A percentile compares a stretch with the other conserved stretches of the same genome.
Conservation (phyloP, 2,797 vertebrate species). For the Mionectes olivaceus region DNA sequence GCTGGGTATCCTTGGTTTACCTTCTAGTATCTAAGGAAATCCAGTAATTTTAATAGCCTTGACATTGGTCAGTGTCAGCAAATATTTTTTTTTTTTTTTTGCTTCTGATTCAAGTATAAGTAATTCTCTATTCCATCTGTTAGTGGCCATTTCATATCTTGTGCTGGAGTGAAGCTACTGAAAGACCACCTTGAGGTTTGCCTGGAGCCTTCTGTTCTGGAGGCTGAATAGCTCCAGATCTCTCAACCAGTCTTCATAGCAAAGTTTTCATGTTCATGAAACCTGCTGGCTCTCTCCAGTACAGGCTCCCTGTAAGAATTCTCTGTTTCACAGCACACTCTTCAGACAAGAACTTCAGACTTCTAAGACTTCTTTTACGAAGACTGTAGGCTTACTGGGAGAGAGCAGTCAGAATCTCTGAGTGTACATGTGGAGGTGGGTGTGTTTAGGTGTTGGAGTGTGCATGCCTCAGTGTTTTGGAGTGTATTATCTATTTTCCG, state of each 20-base stretch:
- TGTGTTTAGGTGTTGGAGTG: neutral
- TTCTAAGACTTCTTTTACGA: neutral
- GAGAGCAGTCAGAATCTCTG: neutral
- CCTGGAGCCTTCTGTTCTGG: neutral
- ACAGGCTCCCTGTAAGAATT: neutral
- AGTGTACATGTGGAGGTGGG: neutral
- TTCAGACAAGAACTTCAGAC: neutral
- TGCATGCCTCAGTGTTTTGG: neutral
- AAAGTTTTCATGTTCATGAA: neutral
- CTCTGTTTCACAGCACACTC: neutral
- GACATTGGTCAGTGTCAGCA: neutral
- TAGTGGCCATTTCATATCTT: neutral
- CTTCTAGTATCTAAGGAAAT: neutral
- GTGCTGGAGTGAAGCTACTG: neutral
- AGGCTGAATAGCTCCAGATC: neutral
- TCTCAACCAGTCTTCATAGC: neutral
- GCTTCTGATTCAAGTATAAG: neutral
- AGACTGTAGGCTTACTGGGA: neutral
- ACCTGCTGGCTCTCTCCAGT: neutral
- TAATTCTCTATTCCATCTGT: neutral
- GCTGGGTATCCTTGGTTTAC: neutral
- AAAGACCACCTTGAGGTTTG: neutral
- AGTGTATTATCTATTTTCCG: neutral
- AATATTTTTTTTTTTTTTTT: neutral
- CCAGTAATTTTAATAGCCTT: neutral